phyloP scores from a whole-genome alignment of 2,113 vertebrate species.

The Ciconia stormi region DNA sequence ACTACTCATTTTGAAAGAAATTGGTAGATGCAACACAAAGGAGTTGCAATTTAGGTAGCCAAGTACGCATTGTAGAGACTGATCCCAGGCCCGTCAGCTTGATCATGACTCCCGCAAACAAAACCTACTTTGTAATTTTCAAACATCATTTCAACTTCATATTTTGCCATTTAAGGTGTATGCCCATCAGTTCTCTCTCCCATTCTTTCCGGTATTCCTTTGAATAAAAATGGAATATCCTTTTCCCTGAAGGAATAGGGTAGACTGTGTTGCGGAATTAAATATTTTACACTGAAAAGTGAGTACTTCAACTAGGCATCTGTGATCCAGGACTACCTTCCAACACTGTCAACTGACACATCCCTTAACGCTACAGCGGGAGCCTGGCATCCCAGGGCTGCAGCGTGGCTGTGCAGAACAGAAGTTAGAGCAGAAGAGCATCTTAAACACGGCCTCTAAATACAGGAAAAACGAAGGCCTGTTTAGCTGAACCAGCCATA shows the following conservation, averaged over 20 bases:
- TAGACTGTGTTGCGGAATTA: not conserved
- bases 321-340: too few relatives aligned
- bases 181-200: too few relatives aligned
- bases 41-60: not conserved
- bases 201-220: not conserved
- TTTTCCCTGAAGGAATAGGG: not conserved
- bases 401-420: too few relatives aligned
- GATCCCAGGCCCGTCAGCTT: not conserved
- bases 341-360: not conserved
- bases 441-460: not conserved
- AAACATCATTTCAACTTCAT: fast-evolving
- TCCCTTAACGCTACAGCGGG: fast-evolving
- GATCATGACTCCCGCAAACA: too few relatives aligned
- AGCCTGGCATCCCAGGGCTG: not conserved
- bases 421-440: not conserved
- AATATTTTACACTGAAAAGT: not conserved
- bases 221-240: not conserved
- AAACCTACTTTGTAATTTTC: not conserved
- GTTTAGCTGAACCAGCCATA: not conserved
- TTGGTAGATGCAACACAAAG: not conserved
- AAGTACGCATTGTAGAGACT: not conserved
- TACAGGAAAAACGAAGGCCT: not conserved
- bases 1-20: fast-evolving
- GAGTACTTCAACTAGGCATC: not conserved
- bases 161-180: too few relatives aligned